These are phyloP conservation scores for Spheniscus mendiculus DNA, from an alignment of 2,113 vertebrate genomes.

Conservation along the genomic window DNA sequence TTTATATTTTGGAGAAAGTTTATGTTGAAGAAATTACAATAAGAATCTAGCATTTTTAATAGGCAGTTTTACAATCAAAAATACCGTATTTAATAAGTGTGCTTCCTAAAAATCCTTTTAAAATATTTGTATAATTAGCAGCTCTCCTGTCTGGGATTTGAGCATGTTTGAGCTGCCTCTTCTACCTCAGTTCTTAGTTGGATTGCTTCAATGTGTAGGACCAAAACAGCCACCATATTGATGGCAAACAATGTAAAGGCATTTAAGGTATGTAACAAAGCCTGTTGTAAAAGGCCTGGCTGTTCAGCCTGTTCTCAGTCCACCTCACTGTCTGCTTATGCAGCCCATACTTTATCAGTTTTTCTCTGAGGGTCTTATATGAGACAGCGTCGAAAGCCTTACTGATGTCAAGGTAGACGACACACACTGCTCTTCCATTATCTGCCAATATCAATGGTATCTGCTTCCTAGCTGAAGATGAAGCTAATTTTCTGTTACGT, in stretches of 20 bases:
- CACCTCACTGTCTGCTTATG: not conserved
- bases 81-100: not conserved
- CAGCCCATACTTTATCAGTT: not conserved
- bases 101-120: not conserved
- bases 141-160: not conserved
- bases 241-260: not conserved
- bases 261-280: not conserved
- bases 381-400: not conserved
- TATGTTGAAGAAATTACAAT: not conserved
- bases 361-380: not conserved
- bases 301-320: not conserved
- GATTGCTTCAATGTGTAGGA: not conserved
- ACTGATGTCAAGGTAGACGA: not conserved
- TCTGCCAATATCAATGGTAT: not conserved
- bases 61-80: not conserved
- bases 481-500: not conserved
- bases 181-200: not conserved
- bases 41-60: not conserved
- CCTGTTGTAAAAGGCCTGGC: not conserved
- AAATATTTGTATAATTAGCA: not conserved
- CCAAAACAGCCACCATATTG: not conserved
- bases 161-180: not conserved
- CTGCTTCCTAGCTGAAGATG: not conserved
- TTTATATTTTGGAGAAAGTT: not conserved
- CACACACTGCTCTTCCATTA: not conserved